Evolutionary conservation across 2,797 vertebrate species (phyloP).

Genomic region (Graptemys geographica): DNA sequence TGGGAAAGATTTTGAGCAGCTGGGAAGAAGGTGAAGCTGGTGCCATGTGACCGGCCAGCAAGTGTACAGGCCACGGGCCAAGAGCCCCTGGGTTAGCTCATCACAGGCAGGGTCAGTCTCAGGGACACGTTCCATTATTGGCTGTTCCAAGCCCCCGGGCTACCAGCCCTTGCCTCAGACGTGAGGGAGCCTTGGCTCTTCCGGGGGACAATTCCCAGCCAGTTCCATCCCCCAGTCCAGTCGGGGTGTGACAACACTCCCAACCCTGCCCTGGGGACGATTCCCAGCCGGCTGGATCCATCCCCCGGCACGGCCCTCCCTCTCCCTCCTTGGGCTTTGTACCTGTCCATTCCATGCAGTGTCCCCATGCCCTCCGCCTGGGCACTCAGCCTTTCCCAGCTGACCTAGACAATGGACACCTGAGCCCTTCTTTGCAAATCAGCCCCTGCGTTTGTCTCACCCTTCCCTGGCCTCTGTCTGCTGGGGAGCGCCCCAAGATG

Average conservation of each 20-base stretch:
- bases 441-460: not conserved
- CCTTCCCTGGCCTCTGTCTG: not conserved
- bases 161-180: not conserved
- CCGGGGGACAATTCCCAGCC: not conserved
- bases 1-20: not conserved
- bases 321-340: not conserved
- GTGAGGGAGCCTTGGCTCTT: too few species aligned
- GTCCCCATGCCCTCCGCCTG: not conserved
- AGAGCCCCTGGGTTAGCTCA: too few species aligned
- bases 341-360: not conserved
- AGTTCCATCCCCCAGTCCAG: not conserved
- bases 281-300: not conserved
- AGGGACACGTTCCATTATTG: too few species aligned
- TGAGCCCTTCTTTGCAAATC: not conserved
- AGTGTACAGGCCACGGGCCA: not conserved
- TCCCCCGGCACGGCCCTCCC: not conserved
- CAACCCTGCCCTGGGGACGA: not conserved
- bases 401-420: not conserved
- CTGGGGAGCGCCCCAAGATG: too few species aligned
- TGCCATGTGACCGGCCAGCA: not conserved
- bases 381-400: not conserved
- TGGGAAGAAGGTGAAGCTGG: accelerated
- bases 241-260: not conserved
- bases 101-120: too few species aligned
- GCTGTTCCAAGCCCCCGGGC: not conserved